Evolutionary conservation across 1,140 invertebrate genomes (phyloP).

Genomic region (Drosophila tristis): DNA sequence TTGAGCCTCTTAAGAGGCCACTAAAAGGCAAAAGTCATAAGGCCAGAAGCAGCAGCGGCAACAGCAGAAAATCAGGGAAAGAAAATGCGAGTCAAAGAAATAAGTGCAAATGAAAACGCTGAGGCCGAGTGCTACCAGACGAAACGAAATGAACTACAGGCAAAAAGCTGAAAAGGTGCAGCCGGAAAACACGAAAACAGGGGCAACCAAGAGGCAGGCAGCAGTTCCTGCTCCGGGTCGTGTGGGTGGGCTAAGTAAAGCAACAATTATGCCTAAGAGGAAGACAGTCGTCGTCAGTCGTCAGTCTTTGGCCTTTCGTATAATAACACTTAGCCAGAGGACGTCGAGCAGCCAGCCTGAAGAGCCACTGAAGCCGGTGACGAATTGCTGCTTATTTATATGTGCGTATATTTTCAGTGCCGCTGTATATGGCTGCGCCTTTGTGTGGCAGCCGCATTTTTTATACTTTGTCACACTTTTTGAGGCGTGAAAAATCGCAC

Average conservation of each 20-base stretch:
- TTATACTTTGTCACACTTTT: slow-evolving; percentile 57
- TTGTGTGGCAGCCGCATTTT: slow-evolving; percentile 50
- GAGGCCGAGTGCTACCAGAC: slow-evolving; percentile 63
- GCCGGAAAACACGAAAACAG: not conserved
- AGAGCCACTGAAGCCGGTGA: slow-evolving; percentile 43
- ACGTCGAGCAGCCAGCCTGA: slow-evolving; percentile 5
- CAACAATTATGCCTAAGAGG: slow-evolving; percentile 79
- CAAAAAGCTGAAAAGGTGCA: slow-evolving; percentile 72
- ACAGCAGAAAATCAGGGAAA: slow-evolving; percentile 4
- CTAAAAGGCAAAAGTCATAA: slow-evolving; percentile 82
- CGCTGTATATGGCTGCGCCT: slow-evolving; percentile 8
- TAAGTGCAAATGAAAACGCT: slow-evolving; percentile 59
- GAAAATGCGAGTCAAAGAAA: slow-evolving; percentile 54
- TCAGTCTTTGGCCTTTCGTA: slow-evolving; percentile 36
- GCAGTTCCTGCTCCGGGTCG: too few relatives aligned
- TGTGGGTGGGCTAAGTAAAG: slow-evolving; percentile 63
- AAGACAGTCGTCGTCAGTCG: slow-evolving; percentile 47
- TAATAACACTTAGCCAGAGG: slow-evolving; percentile 59
- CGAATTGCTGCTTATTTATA: slow-evolving; percentile 72
- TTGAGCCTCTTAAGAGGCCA: slow-evolving; percentile 71
- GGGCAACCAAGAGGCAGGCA: not conserved
- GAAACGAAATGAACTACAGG: slow-evolving; percentile 38
- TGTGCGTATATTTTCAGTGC: slow-evolving; percentile 13
- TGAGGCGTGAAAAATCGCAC: slow-evolving; percentile 62
- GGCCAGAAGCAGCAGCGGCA: slow-evolving; percentile 33